Evolutionary conservation across 2,113 vertebrate genomes (phyloP), one percentile per base, ranked within the genome.

Genomic region (Lanius ludovicianus): DNA sequence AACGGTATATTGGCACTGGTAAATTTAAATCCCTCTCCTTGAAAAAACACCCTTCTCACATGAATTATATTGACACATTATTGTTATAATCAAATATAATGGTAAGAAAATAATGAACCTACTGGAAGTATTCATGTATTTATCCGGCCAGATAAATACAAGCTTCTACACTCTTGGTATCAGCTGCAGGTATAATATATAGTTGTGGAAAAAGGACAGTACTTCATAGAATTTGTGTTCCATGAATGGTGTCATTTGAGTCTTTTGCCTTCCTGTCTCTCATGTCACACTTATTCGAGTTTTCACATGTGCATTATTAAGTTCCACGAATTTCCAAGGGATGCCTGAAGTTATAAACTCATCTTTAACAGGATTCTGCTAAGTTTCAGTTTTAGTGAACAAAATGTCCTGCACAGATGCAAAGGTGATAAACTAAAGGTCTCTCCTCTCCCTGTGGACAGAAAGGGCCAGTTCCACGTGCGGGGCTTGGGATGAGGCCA

Each of bases 51-150:
- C 3, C 11, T 47, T 30, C 18, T 73, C 64, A 57, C 5, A 27
- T 8, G 23, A 86, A 55, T 0, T 0, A 21, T 82, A 88, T 2
- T 5, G 20, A 63, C 46, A 60, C 14, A 50, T 28, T 41, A 57
- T 31, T 79, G 8, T 63, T 77, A 62, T 28, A 53, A 60, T 13
- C 4, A 89, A 89, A 53, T 37, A 39, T 1, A 65, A 56, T 8
- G 6, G 22, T 1, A 1, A 77, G 37, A 67, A 16, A 85, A 77
- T 60, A 56, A 93, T 31, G 10, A 90, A 33, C 10, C 35, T 46
- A 39, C 20, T 65, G 67, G 11, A 84, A 44, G 18, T 60, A 71
- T 31, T 63, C 2, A 17, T 10, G 3, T 56, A 50, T 62, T 84
- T 77, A 41, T 49, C 33, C 2, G 7, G 41, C 22, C 69, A 91